phyloP scores from a whole-genome alignment of 2,113 vertebrate genomes.

The Pao palembangensis region DNA sequence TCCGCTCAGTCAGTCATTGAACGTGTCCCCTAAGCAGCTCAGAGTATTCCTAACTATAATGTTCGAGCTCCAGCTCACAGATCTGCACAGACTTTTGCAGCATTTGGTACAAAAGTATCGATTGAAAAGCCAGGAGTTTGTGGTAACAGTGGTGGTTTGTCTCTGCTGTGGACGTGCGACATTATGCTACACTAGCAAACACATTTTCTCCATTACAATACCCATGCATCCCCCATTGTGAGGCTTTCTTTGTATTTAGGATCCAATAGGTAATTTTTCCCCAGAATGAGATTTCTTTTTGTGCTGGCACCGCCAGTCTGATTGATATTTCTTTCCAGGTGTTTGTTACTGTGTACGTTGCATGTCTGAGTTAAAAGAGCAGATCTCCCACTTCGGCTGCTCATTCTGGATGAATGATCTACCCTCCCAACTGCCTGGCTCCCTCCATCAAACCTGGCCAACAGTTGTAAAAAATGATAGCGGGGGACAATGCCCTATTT shows the following conservation, averaged over 20 bases:
- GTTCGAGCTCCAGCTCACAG: slow-evolving; percentile 25
- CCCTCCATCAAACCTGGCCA: slow-evolving; percentile 75
- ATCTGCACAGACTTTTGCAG: slow-evolving; percentile 37
- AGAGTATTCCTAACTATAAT: slow-evolving; percentile 35
- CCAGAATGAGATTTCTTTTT: slow-evolving; percentile 9
- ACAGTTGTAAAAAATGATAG: slow-evolving; percentile 79
- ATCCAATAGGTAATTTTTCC: slow-evolving; percentile 13
- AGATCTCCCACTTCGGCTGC: slow-evolving; percentile 43
- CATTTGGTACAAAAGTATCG: slow-evolving; percentile 1
- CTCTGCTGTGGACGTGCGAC: slow-evolving; percentile 12
- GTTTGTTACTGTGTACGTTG: slow-evolving; percentile 23
- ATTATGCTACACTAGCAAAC: slow-evolving; percentile 6
- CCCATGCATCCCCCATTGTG: not conserved
- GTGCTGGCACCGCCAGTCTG: not conserved
- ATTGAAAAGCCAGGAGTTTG: slow-evolving; percentile 27
- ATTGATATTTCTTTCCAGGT: slow-evolving; percentile 11
- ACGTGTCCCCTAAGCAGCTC: slow-evolving; percentile 51
- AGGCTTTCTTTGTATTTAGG: not conserved
- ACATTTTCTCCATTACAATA: slow-evolving; percentile 6
- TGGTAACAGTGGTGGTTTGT: slow-evolving; percentile 5
- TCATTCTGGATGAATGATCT: slow-evolving; percentile 74
- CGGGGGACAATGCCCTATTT: slow-evolving; percentile 80
- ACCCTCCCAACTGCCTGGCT: slow-evolving; percentile 61
- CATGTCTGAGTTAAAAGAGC: slow-evolving; percentile 33
- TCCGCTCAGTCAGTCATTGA: slow-evolving; percentile 68